These are phyloP conservation scores for Piscicola geometra DNA, from an alignment of 2,888 invertebrate species.

Conservation along the genomic window DNA sequence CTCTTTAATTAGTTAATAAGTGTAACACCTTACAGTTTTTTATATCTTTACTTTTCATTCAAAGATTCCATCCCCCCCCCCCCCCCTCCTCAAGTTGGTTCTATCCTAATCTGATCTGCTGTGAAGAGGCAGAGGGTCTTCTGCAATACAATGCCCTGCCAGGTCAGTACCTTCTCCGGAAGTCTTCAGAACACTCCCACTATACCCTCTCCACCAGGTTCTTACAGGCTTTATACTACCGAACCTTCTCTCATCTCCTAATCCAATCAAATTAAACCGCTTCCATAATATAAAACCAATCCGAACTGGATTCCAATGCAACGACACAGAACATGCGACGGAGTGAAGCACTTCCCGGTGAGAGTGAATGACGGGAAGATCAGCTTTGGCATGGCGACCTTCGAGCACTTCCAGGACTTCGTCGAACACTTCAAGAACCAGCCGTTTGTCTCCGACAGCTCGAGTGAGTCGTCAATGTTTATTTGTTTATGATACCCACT, in stretches of 20 bases:
- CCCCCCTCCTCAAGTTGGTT: not conserved
- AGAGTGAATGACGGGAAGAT: not conserved
- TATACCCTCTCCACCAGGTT: not conserved
- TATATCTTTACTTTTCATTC: no score
- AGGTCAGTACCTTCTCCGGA: not conserved
- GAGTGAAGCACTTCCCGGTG: not conserved
- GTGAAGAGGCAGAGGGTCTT: not conserved
- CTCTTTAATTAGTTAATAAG: no score
- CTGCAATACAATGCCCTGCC: not conserved
- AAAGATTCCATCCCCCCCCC: no score
- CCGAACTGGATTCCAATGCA: no score
- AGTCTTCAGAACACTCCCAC: not conserved
- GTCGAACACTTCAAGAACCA: not conserved
- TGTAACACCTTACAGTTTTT: no score
- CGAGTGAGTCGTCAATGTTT: not conserved
- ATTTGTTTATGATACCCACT: no score
- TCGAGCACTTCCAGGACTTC: not conserved
- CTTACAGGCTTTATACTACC: no score
- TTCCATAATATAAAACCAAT: not conserved
- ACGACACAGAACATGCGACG: not conserved
- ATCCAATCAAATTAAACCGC: no score
- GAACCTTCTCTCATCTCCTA: no score
- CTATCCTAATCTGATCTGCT: not conserved
- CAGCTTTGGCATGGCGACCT: not conserved
- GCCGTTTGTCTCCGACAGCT: constrained; percentile 10